A percentile compares a stretch with the other conserved stretches of the same genome.
Conservation (phyloP, 2,888 invertebrate species). For the Anthrax anthrax region DNA sequence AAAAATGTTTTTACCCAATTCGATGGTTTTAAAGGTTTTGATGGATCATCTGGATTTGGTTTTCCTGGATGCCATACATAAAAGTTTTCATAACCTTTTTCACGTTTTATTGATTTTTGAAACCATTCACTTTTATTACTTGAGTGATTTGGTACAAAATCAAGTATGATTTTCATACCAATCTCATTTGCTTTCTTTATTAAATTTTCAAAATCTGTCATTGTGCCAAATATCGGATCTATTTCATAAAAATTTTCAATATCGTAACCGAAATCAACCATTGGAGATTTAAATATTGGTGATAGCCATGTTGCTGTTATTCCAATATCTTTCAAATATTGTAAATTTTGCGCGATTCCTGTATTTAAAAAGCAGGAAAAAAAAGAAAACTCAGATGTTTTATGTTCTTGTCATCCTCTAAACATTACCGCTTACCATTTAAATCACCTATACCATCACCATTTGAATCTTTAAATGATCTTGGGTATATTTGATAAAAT, state of each 20-base stretch:
- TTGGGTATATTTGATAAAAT: conserved; percentile 75
- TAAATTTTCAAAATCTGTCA: conserved; percentile 52
- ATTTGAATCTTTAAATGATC: conserved; percentile 71
- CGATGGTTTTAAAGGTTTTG: conserved; percentile 19
- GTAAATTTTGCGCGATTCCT: conserved; percentile 42
- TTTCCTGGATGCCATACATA: conserved; percentile 62
- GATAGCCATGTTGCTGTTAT: conserved; percentile 70
- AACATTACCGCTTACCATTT: conserved; percentile 54
- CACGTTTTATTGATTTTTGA: conserved; percentile 46
- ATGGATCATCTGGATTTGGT: conserved; percentile 15
- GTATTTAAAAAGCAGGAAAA: no score
- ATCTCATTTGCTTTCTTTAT: conserved; percentile 40
- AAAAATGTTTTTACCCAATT: conserved; percentile 20
- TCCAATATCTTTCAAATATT: conserved; percentile 52
- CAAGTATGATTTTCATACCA: conserved; percentile 44
- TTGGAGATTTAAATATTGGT: conserved; percentile 69
- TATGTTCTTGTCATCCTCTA: no score
- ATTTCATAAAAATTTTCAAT: conserved; percentile 62
- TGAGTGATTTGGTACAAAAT: conserved; percentile 62
- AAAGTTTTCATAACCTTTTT: conserved; percentile 51
- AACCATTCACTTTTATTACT: conserved; percentile 82
- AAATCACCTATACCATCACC: conserved; percentile 81
- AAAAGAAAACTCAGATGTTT: no score
- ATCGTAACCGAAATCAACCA: conserved; percentile 80
- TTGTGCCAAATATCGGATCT: conserved; percentile 56